These are phyloP conservation scores for Daktulosphaira vitifoliae DNA, from an alignment of 1,140 invertebrate species.

Conservation along the genomic window DNA sequence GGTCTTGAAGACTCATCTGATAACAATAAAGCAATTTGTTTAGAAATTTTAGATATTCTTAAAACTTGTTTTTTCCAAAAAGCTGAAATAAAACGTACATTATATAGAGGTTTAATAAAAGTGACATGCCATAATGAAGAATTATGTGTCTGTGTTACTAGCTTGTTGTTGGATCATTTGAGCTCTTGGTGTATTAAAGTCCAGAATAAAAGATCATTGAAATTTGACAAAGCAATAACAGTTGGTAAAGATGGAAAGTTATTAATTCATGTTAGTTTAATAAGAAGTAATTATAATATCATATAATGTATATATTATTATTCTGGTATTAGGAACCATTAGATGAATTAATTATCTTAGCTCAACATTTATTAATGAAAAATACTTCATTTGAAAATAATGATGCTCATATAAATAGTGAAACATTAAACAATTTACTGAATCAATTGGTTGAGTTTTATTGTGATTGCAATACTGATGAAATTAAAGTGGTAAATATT, in stretches of 20 bases:
- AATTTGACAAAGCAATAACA: constrained; percentile 5
- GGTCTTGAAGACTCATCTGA: constrained; percentile 5
- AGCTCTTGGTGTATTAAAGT: constrained; percentile 6
- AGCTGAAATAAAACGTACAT: constrained; percentile 13
- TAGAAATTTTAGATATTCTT: constrained; percentile 24
- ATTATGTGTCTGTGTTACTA: background rate
- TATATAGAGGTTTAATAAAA: constrained; percentile 17
- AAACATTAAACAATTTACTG: background rate
- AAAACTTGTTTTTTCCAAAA: constrained; percentile 30
- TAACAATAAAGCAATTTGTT: constrained; percentile 23
- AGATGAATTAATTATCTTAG: constrained; percentile 3
- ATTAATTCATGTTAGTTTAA: background rate
- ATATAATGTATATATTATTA: background rate
- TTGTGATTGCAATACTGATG: constrained; percentile 13
- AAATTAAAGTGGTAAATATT: constrained; percentile 28
- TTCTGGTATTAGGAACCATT: background rate
- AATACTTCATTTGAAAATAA: background rate
- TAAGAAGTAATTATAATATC: background rate
- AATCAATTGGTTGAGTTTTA: constrained; percentile 2
- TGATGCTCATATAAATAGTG: background rate
- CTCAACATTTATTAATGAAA: constrained; percentile 10
- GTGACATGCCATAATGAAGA: background rate
- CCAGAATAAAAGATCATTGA: constrained; percentile 15
- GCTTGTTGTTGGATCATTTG: constrained; percentile 8
- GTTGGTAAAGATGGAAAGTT: background rate